phyloP scores from a whole-genome alignment of 2,113 vertebrate genomes.

The Indri indri region DNA sequence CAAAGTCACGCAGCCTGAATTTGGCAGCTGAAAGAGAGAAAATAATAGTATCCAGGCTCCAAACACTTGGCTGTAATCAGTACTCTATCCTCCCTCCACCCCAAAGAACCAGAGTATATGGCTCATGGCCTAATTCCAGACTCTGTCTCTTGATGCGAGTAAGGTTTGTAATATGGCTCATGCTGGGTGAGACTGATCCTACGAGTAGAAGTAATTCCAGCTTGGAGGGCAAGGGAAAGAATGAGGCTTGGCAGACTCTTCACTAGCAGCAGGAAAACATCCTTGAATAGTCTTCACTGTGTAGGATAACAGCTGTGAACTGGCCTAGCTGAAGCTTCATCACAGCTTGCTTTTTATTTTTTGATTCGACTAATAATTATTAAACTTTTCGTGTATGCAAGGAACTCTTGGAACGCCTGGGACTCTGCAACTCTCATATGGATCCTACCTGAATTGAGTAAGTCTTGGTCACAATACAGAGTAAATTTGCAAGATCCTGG shows the following conservation, averaged over 20 bases:
- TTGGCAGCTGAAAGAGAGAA: neutral
- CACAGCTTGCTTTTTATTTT: neutral
- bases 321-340: neutral
- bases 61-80: neutral
- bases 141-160: neutral
- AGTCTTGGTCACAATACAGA: neutral
- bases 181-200: neutral
- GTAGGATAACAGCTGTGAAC: neutral
- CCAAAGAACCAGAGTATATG: neutral
- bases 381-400: neutral
- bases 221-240: neutral
- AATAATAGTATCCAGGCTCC: neutral
- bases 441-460: neutral
- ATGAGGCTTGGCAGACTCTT: neutral
- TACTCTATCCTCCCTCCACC: neutral
- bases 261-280: neutral
- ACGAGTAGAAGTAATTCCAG: neutral
- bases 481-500: neutral
- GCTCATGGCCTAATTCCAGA: neutral
- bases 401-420: neutral
- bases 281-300: neutral
- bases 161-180: neutral
- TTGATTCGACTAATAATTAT: neutral
- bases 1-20: neutral
- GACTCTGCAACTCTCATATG: neutral